Conservation (phyloP, 2,113 vertebrate genomes). For the Dromaius novaehollandiae region DNA sequence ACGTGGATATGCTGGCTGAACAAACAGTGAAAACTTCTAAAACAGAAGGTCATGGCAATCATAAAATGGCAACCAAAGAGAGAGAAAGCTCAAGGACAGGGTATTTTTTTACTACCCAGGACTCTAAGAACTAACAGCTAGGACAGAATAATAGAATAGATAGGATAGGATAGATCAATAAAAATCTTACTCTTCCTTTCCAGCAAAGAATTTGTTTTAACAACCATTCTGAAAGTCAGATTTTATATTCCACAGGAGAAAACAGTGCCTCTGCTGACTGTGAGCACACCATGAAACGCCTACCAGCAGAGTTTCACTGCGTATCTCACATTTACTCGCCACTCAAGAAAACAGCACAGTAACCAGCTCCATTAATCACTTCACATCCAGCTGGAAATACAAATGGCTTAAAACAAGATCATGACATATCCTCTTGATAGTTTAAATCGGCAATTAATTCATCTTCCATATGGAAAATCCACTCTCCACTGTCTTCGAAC, state of each 20-base stretch:
- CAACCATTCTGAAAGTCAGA: background rate
- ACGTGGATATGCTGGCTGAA: background rate
- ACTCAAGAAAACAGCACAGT: background rate
- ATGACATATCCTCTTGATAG: background rate
- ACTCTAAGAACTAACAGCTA: background rate
- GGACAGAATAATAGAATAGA: background rate
- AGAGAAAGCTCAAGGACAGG: background rate
- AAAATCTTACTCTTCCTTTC: background rate
- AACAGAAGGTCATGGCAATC: background rate
- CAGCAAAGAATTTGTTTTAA: background rate
- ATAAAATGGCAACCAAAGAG: background rate
- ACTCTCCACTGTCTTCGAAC: background rate
- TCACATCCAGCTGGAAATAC: background rate
- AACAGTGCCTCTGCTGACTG: background rate
- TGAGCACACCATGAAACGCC: background rate
- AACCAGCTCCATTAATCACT: background rate
- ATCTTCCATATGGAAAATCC: background rate
- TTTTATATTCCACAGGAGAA: background rate
- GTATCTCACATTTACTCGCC: background rate
- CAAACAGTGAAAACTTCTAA: background rate
- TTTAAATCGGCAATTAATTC: background rate
- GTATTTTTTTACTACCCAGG: background rate
- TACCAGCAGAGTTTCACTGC: background rate
- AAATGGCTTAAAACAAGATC: background rate
- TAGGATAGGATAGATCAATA: background rate